Conservation (phyloP, 2,113 vertebrate species). For the Plecturocebus donacophilus region DNA sequence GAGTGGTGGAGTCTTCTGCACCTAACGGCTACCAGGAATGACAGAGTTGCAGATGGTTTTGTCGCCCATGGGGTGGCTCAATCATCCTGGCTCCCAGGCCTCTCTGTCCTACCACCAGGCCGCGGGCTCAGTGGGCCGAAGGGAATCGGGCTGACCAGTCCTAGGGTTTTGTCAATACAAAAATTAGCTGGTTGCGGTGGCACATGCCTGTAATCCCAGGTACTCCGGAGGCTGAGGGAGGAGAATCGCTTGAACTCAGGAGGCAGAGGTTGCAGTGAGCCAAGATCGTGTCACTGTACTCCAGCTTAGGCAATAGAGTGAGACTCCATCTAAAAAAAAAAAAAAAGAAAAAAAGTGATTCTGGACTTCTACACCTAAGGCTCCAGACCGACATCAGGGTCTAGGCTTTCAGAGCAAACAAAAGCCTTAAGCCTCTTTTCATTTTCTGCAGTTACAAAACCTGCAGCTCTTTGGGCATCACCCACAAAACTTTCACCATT, state of each 20-base stretch:
- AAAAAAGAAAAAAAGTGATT: too few species aligned
- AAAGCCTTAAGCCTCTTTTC: background rate
- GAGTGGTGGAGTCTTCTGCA: background rate
- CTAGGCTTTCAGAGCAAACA: background rate
- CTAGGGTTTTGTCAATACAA: too few species aligned
- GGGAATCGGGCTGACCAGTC: background rate
- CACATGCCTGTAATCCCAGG: too few species aligned
- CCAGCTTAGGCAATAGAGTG: too few species aligned
- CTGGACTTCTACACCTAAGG: background rate
- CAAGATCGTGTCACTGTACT: too few species aligned
- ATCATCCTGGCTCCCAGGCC: background rate
- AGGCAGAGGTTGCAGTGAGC: too few species aligned
- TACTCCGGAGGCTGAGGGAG: too few species aligned
- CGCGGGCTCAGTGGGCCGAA: background rate
- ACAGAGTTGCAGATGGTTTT: background rate
- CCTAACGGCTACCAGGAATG: background rate
- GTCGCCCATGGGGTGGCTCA: accelerated
- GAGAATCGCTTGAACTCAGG: too few species aligned
- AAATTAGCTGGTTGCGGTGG: too few species aligned
- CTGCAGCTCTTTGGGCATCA: background rate
- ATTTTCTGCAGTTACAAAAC: background rate
- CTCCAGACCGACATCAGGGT: background rate
- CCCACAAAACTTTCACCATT: background rate
- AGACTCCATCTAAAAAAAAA: too few species aligned
- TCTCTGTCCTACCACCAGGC: background rate